phyloP scores from a whole-genome alignment of 2,888 invertebrate species.

The Steinernema hermaphroditum region DNA sequence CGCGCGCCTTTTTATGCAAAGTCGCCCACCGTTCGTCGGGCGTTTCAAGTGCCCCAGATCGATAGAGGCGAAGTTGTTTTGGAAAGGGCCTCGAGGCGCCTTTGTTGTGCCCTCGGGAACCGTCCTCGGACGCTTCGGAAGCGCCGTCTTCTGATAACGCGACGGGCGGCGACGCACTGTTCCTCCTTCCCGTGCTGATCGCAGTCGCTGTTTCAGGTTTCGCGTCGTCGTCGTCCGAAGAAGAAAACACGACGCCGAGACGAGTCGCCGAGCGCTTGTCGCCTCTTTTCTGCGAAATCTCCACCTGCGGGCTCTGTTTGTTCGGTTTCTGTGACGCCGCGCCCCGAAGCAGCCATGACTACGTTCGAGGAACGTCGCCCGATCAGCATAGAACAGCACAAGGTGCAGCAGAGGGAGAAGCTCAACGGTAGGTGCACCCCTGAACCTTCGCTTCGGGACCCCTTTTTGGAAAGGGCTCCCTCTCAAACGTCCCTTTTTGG shows the following conservation, averaged over 20 bases:
- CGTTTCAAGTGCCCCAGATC: conserved; percentile 14
- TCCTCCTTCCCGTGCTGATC: conserved; percentile 1
- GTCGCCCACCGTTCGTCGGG: neutral
- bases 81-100: too few relatives aligned
- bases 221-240: conserved; percentile 26
- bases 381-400: conserved; percentile 16
- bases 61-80: conserved; percentile 25
- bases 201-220: conserved; percentile 29
- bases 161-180: too few relatives aligned
- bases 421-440: neutral
- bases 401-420: conserved; percentile 5
- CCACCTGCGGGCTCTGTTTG: neutral
- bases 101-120: too few relatives aligned
- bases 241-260: conserved; percentile 29
- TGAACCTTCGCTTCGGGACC: neutral
- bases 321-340: conserved; percentile 21
- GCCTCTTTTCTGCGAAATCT: conserved; percentile 31
- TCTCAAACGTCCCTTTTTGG: too few relatives aligned
- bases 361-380: conserved; percentile 20
- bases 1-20: neutral
- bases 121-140: neutral
- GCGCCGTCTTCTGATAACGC: too few relatives aligned
- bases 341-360: conserved; percentile 8
- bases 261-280: conserved; percentile 31
- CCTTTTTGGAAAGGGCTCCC: too few relatives aligned